Conservation (phyloP, 2,113 vertebrate genomes). For the Tragelaphus strepsiceros region DNA sequence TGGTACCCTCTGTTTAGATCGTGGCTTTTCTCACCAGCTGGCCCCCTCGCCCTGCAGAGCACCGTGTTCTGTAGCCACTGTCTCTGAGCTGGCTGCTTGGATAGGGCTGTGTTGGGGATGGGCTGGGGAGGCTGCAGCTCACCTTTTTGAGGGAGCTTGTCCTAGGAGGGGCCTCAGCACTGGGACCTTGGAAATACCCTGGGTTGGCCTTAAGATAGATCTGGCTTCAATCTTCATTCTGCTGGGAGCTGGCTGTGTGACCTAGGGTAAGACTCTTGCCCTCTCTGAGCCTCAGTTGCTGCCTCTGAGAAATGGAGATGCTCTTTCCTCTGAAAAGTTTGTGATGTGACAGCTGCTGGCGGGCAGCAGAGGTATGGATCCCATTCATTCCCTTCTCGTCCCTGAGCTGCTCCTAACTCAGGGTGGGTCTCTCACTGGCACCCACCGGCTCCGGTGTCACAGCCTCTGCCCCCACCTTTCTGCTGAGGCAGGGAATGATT, state of each 20-base stretch:
- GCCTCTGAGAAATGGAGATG: background rate
- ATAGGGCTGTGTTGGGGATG: too few relatives aligned
- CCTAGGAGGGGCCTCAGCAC: background rate
- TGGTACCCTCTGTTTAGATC: background rate
- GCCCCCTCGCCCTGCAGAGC: background rate
- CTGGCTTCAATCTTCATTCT: background rate
- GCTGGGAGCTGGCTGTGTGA: background rate
- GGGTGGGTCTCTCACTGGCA: background rate
- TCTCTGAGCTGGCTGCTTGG: too few relatives aligned
- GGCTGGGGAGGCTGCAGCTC: background rate
- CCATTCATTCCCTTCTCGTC: accelerated
- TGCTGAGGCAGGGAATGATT: background rate
- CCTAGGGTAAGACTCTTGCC: background rate
- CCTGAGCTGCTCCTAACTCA: background rate
- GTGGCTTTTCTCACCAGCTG: background rate
- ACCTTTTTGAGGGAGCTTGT: background rate
- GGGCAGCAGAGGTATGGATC: accelerated
- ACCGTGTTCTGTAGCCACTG: background rate
- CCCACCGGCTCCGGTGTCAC: background rate
- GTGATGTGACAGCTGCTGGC: background rate
- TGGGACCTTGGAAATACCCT: background rate
- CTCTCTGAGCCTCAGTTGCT: background rate
- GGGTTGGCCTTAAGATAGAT: background rate
- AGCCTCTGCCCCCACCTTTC: background rate
- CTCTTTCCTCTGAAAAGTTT: background rate